A percentile compares a stretch with the other conserved stretches of the same genome.
These are phyloP conservation scores for Rafetus swinhoei DNA, from an alignment of 2,113 vertebrate species.

Conservation along the genomic window DNA sequence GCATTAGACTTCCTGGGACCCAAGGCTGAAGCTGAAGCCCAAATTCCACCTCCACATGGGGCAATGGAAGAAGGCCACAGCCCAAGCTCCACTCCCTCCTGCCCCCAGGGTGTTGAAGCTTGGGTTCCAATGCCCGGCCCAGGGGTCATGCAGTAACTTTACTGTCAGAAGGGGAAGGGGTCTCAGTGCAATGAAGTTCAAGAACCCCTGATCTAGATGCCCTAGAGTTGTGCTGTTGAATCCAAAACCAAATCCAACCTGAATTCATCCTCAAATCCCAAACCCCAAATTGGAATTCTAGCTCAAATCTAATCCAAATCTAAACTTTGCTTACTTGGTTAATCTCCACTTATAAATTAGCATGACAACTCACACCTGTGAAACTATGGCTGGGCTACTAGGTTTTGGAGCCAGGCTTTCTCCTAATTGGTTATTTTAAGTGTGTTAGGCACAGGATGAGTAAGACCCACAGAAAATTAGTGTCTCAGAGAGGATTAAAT, in stretches of 20 bases:
- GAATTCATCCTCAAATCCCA: background rate
- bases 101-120: too few relatives aligned
- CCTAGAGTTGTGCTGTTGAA: background rate
- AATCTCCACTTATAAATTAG: background rate
- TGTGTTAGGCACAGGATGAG: background rate
- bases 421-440: background rate
- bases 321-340: background rate
- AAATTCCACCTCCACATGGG: too few relatives aligned
- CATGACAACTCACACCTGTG: background rate
- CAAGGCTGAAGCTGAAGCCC: too few relatives aligned
- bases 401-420: background rate
- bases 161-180: too few relatives aligned
- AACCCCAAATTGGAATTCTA: background rate
- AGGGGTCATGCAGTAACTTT: too few relatives aligned
- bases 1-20: too few relatives aligned
- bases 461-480: background rate
- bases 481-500: constrained; percentile 1
- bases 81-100: too few relatives aligned
- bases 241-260: background rate
- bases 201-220: too few relatives aligned
- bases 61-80: too few relatives aligned
- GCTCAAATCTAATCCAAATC: background rate
- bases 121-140: too few relatives aligned
- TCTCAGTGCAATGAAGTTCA: too few relatives aligned
- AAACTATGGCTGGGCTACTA: background rate